Percentiles rank a stretch among this genome's conserved stretches.
Evolutionary conservation across 1,140 invertebrate genomes (phyloP).

Genomic region (Trichomalopsis sarcophagae): DNA sequence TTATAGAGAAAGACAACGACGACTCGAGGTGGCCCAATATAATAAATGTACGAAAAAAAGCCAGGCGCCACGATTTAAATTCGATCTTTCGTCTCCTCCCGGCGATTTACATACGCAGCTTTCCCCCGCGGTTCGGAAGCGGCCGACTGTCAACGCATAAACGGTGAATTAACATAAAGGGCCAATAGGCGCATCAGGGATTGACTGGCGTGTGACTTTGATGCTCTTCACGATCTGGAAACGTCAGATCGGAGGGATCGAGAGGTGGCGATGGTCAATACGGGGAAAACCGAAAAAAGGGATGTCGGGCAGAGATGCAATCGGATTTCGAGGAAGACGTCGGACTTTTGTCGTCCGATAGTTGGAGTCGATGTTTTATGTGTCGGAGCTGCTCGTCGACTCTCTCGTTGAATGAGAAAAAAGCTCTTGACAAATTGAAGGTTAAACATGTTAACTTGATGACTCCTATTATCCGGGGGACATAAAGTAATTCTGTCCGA

Average conservation of each 20-base stretch:
- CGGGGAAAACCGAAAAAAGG: neutral
- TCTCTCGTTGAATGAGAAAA: neutral
- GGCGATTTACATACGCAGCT: neutral
- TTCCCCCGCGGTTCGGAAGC: neutral
- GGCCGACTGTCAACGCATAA: neutral
- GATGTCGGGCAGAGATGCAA: neutral
- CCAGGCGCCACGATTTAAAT: neutral
- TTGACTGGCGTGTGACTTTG: neutral
- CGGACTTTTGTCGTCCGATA: neutral
- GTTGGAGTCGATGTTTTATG: neutral
- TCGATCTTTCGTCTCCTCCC: neutral
- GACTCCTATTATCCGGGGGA: neutral
- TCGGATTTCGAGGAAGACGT: neutral
- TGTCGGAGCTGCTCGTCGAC: neutral
- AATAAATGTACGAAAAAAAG: slow-evolving; percentile 50
- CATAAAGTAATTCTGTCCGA: too few species aligned
- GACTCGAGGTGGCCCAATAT: neutral
- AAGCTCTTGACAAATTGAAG: neutral
- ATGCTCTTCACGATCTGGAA: neutral
- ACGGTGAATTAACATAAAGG: slow-evolving; percentile 9
- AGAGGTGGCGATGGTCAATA: neutral
- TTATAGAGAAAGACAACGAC: neutral
- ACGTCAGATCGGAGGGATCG: neutral
- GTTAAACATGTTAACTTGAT: neutral
- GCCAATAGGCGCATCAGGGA: too few species aligned